These are phyloP conservation scores for Mustela lutreola DNA, from an alignment of 2,113 vertebrate species.

Conservation along the genomic window DNA sequence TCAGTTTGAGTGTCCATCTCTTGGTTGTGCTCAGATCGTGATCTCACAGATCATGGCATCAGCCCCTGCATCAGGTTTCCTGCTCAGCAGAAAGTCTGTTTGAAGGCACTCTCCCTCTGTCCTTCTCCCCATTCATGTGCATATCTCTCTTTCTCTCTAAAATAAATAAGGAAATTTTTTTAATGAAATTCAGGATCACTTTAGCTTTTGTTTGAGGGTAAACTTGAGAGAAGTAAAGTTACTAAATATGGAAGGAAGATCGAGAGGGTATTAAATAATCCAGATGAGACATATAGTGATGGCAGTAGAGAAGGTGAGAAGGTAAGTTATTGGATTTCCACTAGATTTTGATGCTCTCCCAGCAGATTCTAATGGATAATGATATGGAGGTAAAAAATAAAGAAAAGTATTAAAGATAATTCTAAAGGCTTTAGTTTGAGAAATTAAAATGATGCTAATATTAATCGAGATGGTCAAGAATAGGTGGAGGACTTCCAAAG, in stretches of 20 bases:
- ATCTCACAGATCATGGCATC: not conserved
- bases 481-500: not conserved
- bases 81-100: not conserved
- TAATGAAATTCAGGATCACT: not conserved
- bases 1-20: not conserved
- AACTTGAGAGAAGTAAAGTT: not conserved
- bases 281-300: not conserved
- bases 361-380: not conserved
- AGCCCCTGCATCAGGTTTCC: not conserved
- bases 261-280: too few species aligned
- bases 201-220: not conserved
- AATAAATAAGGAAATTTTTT: not conserved
- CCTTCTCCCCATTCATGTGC: not conserved
- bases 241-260: not conserved
- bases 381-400: not conserved
- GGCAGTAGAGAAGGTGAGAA: not conserved
- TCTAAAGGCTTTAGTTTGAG: not conserved
- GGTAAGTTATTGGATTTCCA: not conserved
- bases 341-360: not conserved
- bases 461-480: not conserved
- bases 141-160: not conserved
- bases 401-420: not conserved
- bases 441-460: not conserved
- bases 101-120: not conserved
- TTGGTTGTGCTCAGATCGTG: not conserved